phyloP scores from a whole-genome alignment of 1,140 invertebrate genomes.

The Eriosoma lanigerum region DNA sequence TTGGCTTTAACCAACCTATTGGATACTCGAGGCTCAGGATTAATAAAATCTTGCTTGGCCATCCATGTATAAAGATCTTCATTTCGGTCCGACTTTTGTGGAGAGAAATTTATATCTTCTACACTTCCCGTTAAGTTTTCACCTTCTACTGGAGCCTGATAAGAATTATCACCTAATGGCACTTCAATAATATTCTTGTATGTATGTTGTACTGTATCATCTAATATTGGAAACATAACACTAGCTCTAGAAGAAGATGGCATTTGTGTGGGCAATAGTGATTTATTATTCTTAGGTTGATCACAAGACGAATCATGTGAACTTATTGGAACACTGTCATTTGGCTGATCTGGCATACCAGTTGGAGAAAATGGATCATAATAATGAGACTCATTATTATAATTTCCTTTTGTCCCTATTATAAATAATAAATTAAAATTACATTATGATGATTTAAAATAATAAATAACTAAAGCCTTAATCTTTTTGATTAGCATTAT shows the following conservation, averaged over 20 bases:
- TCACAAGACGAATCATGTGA: conserved; percentile 48
- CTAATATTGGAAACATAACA: conserved; percentile 73
- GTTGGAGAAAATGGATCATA: conserved; percentile 44
- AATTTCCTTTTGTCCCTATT: conserved; percentile 43
- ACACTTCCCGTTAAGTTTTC: conserved; percentile 42
- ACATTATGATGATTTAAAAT: not conserved
- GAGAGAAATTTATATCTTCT: conserved; percentile 53
- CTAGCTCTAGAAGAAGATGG: conserved; percentile 72
- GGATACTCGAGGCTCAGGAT: conserved; percentile 15
- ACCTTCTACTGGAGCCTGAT: conserved; percentile 17
- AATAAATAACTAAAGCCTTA: not conserved
- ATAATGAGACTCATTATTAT: conserved; percentile 39
- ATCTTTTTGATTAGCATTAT: not conserved
- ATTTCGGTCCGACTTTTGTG: conserved; percentile 60
- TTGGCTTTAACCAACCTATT: conserved; percentile 37
- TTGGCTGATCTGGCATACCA: conserved; percentile 19
- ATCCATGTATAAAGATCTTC: conserved; percentile 94
- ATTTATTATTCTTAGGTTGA: conserved; percentile 58
- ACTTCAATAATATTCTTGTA: conserved; percentile 58
- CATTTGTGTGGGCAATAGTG: conserved; percentile 66
- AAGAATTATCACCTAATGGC: conserved; percentile 53
- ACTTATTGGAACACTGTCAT: conserved; percentile 19
- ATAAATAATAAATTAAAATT: not conserved
- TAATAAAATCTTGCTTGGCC: conserved; percentile 75
- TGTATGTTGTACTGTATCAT: conserved; percentile 53